Base-by-base conservation (phyloP, 2,888 invertebrate species). In the Idaea aversata region DNA sequence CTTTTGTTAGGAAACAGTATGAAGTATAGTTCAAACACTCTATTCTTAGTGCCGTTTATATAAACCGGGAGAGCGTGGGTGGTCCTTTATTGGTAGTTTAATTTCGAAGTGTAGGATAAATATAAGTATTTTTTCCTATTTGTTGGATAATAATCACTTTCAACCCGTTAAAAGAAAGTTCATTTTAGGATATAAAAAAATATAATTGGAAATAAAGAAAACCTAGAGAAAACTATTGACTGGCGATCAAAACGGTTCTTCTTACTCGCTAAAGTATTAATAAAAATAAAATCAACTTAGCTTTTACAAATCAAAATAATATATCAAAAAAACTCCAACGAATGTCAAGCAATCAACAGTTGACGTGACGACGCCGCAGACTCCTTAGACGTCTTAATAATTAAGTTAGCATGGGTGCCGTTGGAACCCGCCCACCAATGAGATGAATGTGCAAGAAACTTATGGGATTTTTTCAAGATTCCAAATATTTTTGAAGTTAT, bases 21-120 rank as follows among this genome's bases (percentile, higher is more conserved):
- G 25, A 25, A 25, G 25, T 25, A 25, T 25, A 47, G 47, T 13
- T 47, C 47, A 47, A 47, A 47, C 47, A 47, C 47, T 10, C 7
- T 47, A 13, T 47, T 47, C 4, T 13, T 47, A 25, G 47, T 47
- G 13, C 47, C 47, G 47, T 47, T 47, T 47, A 10, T 47, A 47
- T 47, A 47, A 47, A 47, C 47, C 38, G 59, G 36, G 3, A 60
- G 65, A 63, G 13, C 47, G 47, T 47, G 47, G 47, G 47, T 47
- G 47, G 47, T 47, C 47, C 47, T 47, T 6, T 47, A 10, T 47
- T 13, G 47, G 47, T 7, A 10, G 47, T 47, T 47, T 47, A 47
- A 4, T 13, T 47, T 47, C 15, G 5, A 58, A 65, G 59, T 67
- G 70, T 61, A 65, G 63, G 61, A 67, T 66, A 61, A 47, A 34